A percentile compares a stretch with the other conserved stretches of the same genome.
These are phyloP conservation scores for Craterocephalus amniculus DNA, from an alignment of 2,797 vertebrate genomes.

Conservation along the genomic window DNA sequence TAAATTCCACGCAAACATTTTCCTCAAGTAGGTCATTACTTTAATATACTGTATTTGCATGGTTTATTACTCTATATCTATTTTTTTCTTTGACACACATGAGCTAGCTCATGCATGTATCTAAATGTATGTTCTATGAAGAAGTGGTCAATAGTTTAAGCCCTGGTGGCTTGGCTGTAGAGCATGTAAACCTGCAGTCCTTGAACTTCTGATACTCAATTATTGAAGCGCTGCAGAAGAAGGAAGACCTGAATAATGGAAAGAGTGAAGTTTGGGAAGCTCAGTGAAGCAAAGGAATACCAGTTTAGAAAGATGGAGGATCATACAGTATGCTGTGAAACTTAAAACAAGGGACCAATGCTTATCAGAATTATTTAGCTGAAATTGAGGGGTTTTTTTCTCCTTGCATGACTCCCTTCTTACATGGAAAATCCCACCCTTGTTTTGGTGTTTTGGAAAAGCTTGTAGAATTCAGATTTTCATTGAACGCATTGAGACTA, in stretches of 20 bases:
- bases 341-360: slow-evolving; percentile 39
- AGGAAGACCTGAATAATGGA: slow-evolving; percentile 74
- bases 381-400: slow-evolving; percentile 49
- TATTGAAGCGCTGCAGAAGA: slow-evolving; percentile 74
- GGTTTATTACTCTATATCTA: slow-evolving; percentile 27
- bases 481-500: slow-evolving; percentile 50
- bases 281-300: slow-evolving; percentile 57
- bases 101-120: slow-evolving; percentile 26
- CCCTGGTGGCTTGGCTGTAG: slow-evolving; percentile 42
- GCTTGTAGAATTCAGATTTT: slow-evolving; percentile 55
- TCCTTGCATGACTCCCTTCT: slow-evolving; percentile 41
- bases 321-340: slow-evolving; percentile 46
- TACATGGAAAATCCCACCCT: slow-evolving; percentile 39
- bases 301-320: slow-evolving; percentile 55
- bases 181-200: slow-evolving; percentile 48
- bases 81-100: slow-evolving; percentile 5
- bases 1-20: slow-evolving; percentile 48
- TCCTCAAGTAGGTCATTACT: slow-evolving; percentile 18
- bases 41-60: slow-evolving; percentile 23
- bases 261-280: slow-evolving; percentile 60
- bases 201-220: slow-evolving; percentile 69
- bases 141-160: slow-evolving; percentile 58
- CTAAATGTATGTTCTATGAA: slow-evolving; percentile 71
- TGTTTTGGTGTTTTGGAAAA: slow-evolving; percentile 41
- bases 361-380: slow-evolving; percentile 48